Evolutionary conservation across 2,113 vertebrate genomes (phyloP).

Genomic region (Sceloporus undulatus): DNA sequence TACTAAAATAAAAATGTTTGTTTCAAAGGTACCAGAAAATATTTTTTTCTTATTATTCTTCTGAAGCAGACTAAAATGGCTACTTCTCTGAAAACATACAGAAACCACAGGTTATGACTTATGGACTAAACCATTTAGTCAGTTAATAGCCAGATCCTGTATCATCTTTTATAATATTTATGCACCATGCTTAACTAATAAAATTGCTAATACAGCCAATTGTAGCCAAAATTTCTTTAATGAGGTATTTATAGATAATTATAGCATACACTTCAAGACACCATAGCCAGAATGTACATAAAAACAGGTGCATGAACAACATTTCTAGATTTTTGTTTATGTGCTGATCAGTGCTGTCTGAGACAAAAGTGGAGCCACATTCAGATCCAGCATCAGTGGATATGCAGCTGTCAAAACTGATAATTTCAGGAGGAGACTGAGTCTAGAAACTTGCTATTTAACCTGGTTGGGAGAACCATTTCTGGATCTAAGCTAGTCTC

Average conservation of each 20-base stretch:
- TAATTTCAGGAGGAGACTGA: neutral
- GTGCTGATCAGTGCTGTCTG: neutral
- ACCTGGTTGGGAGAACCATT: neutral
- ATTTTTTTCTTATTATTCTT: neutral
- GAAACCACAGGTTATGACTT: neutral
- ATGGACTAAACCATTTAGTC: neutral
- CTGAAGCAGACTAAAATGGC: no score
- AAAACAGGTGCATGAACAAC: slow-evolving; percentile 24
- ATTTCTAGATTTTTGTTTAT: neutral
- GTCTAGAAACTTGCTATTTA: neutral
- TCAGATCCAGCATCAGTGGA: neutral
- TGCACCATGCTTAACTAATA: slow-evolving; percentile 17
- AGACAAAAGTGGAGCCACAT: neutral
- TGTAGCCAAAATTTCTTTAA: slow-evolving; percentile 11
- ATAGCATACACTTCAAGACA: neutral
- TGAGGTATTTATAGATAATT: slow-evolving; percentile 27
- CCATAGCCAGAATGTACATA: neutral
- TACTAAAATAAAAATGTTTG: no score
- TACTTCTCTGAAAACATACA: no score
- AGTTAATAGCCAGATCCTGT: neutral
- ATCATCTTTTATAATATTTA: neutral
- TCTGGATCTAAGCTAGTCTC: neutral
- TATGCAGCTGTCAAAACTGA: neutral
- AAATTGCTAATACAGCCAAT: neutral
- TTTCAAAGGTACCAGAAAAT: no score